Percentiles rank a stretch among this genome's conserved stretches.
Conservation (phyloP, 1,140 invertebrate species). For the Drosophila lini region DNA sequence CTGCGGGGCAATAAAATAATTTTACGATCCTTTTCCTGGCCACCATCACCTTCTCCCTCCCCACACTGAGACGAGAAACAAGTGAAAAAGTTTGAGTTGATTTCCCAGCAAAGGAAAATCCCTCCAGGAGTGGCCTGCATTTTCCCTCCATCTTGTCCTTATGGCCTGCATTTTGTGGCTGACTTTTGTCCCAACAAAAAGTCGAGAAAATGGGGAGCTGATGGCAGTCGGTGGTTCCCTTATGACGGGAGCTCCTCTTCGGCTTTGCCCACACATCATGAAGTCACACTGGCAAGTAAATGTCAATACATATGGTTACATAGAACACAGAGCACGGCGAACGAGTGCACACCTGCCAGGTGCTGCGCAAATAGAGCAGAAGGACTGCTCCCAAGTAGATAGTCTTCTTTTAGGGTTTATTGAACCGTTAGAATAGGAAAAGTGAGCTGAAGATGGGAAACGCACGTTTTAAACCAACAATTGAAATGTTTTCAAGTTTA, state of each 20-base stretch:
- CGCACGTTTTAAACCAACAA: background rate
- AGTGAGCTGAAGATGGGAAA: background rate
- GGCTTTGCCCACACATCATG: constrained; percentile 37
- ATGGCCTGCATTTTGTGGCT: constrained; percentile 42
- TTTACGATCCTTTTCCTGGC: constrained; percentile 69
- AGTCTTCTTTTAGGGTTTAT: constrained; percentile 23
- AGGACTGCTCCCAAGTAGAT: constrained; percentile 3
- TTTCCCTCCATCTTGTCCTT: constrained; percentile 50
- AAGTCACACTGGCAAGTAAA: constrained; percentile 33
- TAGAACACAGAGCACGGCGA: background rate
- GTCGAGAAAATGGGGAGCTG: constrained; percentile 1
- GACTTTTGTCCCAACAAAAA: constrained; percentile 36
- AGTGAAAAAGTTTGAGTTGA: constrained; percentile 70
- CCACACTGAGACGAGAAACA: constrained; percentile 40
- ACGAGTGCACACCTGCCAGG: constrained; percentile 20
- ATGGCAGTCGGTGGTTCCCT: background rate
- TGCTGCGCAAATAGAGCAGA: constrained; percentile 31
- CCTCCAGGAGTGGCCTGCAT: constrained; percentile 36
- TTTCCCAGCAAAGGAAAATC: constrained; percentile 48
- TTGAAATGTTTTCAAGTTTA: background rate
- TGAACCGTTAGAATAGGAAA: constrained; percentile 1
- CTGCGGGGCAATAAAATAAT: constrained; percentile 76
- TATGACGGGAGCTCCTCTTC: constrained; percentile 2
- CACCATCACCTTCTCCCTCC: background rate
- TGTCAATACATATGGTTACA: constrained; percentile 29